Percentiles rank a stretch among this genome's conserved stretches.
Conservation (phyloP, 1,140 invertebrate species). For the Drosophila grimshawi region DNA sequence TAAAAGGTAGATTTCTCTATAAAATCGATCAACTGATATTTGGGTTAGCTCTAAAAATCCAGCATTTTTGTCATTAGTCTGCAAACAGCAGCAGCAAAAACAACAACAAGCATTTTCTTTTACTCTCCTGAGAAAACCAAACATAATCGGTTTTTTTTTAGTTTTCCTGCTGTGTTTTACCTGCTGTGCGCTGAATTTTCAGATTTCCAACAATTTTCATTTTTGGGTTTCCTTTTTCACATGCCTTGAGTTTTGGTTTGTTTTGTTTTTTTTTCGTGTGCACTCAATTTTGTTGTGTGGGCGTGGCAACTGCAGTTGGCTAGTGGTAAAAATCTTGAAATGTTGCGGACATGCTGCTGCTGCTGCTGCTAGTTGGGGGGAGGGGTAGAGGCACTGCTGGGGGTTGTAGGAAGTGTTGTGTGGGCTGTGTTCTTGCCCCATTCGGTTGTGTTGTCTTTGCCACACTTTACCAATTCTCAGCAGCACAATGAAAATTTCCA, state of each 20-base stretch:
- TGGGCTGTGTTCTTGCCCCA: too few relatives aligned
- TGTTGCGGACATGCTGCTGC: too few relatives aligned
- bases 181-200: conserved; percentile 47
- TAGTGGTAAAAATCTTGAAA: conserved; percentile 4
- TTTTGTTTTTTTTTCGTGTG: not conserved
- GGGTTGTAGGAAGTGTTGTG: too few relatives aligned
- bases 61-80: conserved; percentile 39
- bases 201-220: conserved; percentile 3
- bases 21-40: conserved; percentile 42
- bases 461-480: not conserved
- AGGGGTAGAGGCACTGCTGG: not conserved
- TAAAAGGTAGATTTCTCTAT: conserved; percentile 15
- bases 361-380: too few relatives aligned
- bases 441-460: not conserved
- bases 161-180: conserved; percentile 32
- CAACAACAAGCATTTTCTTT: not conserved
- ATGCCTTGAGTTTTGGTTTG: conserved; percentile 1
- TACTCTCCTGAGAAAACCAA: not conserved
- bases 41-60: conserved; percentile 10
- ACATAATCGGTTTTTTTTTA: conserved; percentile 18
- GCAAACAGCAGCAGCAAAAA: conserved; percentile 6
- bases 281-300: conserved; percentile 20
- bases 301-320: conserved; percentile 33
- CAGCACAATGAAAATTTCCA: conserved; percentile 23
- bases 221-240: conserved; percentile 2